Percentiles rank a stretch among this genome's conserved stretches.
phyloP scores from a whole-genome alignment of 2,888 invertebrate genomes.

The Amitus sp. region DNA sequence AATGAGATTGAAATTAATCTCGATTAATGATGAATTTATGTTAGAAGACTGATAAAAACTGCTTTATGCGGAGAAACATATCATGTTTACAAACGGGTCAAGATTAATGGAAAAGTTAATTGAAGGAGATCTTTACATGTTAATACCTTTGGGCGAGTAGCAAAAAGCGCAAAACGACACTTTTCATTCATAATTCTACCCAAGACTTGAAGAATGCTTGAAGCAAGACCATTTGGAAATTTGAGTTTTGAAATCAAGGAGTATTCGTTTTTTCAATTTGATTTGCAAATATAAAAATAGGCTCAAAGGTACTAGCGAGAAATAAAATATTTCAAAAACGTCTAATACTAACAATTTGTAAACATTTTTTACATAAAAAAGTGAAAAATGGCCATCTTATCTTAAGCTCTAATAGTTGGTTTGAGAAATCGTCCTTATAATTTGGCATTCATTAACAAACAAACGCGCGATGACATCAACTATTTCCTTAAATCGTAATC shows the following conservation, averaged over 20 bases:
- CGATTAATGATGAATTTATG: too few species aligned
- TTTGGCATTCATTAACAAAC: neutral
- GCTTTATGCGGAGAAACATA: too few species aligned
- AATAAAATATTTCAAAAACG: too few species aligned
- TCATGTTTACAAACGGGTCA: too few species aligned
- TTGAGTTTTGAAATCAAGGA: too few species aligned
- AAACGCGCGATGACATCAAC: neutral
- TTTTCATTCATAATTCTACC: conserved; percentile 16
- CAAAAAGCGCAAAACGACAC: conserved; percentile 32
- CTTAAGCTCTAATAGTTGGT: neutral
- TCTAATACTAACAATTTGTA: neutral
- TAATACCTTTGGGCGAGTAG: conserved; percentile 43
- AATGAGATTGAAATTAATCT: too few species aligned
- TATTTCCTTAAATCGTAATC: neutral
- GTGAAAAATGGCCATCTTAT: neutral
- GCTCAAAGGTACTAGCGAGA: too few species aligned
- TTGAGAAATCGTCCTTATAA: neutral
- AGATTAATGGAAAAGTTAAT: too few species aligned
- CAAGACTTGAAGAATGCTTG: conserved; percentile 22
- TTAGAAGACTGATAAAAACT: too few species aligned
- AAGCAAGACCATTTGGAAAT: too few species aligned
- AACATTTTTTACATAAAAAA: neutral
- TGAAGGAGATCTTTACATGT: conserved; percentile 18
- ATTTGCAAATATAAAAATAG: too few species aligned
- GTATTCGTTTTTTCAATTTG: too few species aligned